Conservation (phyloP, 2,113 vertebrate genomes). For the Sialia sialis region DNA sequence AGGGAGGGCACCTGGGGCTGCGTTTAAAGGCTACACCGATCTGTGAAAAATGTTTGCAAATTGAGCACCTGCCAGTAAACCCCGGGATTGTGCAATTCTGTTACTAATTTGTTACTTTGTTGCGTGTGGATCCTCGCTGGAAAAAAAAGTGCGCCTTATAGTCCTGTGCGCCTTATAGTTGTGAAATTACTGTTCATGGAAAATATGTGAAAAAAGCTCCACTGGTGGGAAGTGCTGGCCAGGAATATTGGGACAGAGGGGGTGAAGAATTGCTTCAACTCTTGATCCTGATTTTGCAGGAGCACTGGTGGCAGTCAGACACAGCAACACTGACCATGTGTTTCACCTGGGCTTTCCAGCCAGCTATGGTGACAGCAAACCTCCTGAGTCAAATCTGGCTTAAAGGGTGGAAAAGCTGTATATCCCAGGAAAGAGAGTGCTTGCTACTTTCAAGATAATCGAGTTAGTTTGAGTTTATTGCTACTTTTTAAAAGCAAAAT, state of each 20-base stretch:
- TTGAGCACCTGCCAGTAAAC: no score
- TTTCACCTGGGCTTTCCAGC: fast-evolving
- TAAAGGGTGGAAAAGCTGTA: not conserved
- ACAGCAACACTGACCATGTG: no score
- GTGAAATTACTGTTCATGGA: no score
- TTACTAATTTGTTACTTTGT: no score
- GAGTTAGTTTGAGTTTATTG: not conserved
- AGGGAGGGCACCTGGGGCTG: no score
- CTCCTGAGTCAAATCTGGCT: not conserved
- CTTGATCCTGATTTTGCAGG: not conserved
- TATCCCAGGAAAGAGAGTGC: not conserved
- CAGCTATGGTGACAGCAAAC: not conserved
- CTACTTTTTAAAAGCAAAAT: not conserved
- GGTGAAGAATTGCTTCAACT: not conserved
- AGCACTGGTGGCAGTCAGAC: not conserved
- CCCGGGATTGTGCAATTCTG: no score
- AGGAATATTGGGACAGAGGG: not conserved
- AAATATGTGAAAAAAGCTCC: not conserved
- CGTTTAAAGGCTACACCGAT: no score
- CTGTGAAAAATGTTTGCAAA: no score
- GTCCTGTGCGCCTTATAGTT: no score
- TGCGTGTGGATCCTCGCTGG: no score
- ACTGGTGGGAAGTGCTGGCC: not conserved
- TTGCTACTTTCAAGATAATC: not conserved
- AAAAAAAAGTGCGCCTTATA: no score